These are phyloP conservation scores for Callithrix jacchus DNA, from an alignment of 2,113 vertebrate species.

Conservation along the genomic window DNA sequence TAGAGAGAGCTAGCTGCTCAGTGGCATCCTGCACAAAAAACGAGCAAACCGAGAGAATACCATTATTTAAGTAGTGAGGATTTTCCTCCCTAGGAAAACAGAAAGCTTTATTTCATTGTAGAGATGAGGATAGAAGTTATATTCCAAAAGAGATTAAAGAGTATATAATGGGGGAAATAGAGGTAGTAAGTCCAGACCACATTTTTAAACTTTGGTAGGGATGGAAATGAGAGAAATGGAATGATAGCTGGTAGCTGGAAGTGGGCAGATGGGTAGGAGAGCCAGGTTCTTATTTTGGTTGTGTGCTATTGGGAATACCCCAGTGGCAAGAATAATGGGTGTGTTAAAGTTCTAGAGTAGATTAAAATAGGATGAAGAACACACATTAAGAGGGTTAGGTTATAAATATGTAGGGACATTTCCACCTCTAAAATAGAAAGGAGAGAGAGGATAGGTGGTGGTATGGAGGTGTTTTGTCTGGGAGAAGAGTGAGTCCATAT, in stretches of 20 bases:
- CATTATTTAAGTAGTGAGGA: background rate
- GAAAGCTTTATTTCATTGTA: background rate
- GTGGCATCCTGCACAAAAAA: background rate
- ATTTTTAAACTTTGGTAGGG: background rate
- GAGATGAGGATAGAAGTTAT: background rate
- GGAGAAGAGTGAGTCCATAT: background rate
- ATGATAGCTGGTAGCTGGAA: background rate
- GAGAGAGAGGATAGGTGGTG: background rate
- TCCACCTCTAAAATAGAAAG: background rate
- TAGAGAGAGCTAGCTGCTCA: background rate
- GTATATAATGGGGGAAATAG: background rate
- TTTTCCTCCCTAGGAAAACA: background rate
- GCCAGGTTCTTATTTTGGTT: background rate
- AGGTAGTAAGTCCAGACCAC: background rate
- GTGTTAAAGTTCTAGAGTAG: background rate
- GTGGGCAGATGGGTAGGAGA: background rate
- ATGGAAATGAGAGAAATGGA: background rate
- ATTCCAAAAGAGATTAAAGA: background rate
- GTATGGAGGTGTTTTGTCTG: background rate
- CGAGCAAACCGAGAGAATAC: background rate
- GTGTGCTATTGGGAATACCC: background rate
- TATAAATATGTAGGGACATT: background rate
- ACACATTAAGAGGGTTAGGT: background rate
- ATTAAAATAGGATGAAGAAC: background rate
- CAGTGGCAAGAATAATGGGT: background rate